Percentiles rank a stretch among this genome's conserved stretches.
Conservation (phyloP, 2,888 invertebrate species). For the Ariolimax columbianus region DNA sequence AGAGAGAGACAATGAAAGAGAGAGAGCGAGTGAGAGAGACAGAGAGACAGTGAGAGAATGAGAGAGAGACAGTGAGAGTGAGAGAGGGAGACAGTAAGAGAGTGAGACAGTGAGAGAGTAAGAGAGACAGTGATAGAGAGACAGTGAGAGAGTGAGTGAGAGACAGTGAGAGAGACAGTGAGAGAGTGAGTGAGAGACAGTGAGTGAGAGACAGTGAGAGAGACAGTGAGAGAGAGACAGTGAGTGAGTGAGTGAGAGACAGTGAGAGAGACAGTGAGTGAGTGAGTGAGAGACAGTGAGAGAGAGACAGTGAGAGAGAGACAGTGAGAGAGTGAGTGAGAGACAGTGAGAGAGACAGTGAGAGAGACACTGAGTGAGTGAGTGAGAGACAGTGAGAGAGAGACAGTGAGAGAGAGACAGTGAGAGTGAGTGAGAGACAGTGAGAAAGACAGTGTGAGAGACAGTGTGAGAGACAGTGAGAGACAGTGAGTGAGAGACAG, state of each 20-base stretch:
- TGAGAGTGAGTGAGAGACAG: background rate
- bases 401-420: background rate
- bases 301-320: background rate
- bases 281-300: background rate
- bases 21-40: background rate
- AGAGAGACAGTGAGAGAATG: background rate
- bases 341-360: background rate
- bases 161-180: background rate
- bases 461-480: background rate
- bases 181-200: background rate
- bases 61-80: constrained; percentile 4
- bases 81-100: background rate
- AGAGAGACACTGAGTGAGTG: background rate
- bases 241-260: background rate
- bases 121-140: background rate
- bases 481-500: background rate
- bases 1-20: background rate
- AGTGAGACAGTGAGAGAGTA: background rate
- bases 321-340: background rate
- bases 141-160: background rate
- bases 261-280: background rate
- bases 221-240: background rate
- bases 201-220: background rate
- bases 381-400: background rate
- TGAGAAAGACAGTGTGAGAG: background rate